A percentile compares a stretch with the other conserved stretches of the same genome.
These are phyloP conservation scores for Empis stercorea DNA, from an alignment of 2,888 invertebrate genomes.

Conservation along the genomic window DNA sequence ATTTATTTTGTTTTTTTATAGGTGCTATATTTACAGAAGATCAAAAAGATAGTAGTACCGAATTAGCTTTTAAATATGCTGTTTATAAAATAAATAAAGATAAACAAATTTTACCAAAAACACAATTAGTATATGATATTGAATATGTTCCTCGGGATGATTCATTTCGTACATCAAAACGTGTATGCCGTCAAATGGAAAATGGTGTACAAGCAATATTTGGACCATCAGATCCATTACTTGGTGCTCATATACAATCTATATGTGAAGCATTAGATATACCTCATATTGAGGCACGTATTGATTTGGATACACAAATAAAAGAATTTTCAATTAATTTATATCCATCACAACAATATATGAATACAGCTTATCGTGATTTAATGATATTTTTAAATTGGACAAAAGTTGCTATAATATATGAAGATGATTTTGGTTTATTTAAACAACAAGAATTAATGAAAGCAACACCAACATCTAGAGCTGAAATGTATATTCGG, in stretches of 20 bases:
- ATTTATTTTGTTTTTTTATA: too few species aligned
- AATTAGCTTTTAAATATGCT: conserved; percentile 88
- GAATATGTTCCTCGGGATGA: conserved; percentile 81
- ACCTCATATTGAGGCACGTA: conserved; percentile 73
- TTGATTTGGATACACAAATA: conserved; percentile 44
- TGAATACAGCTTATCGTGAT: conserved; percentile 75
- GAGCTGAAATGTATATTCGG: conserved; percentile 64
- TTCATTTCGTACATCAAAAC: conserved; percentile 82
- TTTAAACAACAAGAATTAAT: conserved; percentile 77
- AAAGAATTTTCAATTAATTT: conserved; percentile 74
- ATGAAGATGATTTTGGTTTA: conserved; percentile 86
- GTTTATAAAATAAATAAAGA: conserved; percentile 89
- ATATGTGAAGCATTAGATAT: conserved; percentile 80
- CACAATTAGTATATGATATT: conserved; percentile 83
- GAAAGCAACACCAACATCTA: conserved; percentile 49
- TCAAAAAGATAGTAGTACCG: conserved; percentile 71
- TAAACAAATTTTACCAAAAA: conserved; percentile 65
- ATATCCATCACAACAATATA: conserved; percentile 68
- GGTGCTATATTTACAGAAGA: conserved; percentile 90
- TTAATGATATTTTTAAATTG: conserved; percentile 80
- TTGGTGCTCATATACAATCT: conserved; percentile 74
- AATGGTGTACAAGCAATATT: conserved; percentile 78
- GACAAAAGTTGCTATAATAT: conserved; percentile 86
- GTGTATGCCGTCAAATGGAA: conserved; percentile 53
- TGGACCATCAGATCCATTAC: conserved; percentile 71